phyloP scores from a whole-genome alignment of 2,113 vertebrate species.

The Malurus alboscapulatus region DNA sequence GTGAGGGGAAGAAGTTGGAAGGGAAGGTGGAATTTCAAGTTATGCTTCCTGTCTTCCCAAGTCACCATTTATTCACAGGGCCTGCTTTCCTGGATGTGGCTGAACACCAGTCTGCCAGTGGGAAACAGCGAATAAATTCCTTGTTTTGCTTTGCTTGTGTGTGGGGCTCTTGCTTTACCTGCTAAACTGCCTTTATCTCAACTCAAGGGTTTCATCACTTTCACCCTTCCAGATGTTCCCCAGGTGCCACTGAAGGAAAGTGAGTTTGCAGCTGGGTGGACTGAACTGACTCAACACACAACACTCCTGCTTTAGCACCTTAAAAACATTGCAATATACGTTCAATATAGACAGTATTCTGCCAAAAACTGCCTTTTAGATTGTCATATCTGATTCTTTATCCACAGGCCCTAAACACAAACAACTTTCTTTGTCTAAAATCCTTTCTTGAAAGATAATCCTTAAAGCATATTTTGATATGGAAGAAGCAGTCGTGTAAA shows the following conservation, averaged over 20 bases:
- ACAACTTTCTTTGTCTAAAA: neutral
- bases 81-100: neutral
- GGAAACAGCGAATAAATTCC: neutral
- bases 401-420: neutral
- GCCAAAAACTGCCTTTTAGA: neutral
- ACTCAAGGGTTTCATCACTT: neutral
- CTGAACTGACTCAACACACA: neutral
- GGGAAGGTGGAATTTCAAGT: neutral
- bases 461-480: neutral
- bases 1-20: neutral
- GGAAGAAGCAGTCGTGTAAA: neutral
- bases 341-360: neutral
- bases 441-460: neutral
- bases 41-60: rapidly evolving
- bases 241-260: rapidly evolving
- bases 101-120: neutral
- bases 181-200: neutral
- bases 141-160: neutral
- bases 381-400: neutral
- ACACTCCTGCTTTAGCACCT: neutral
- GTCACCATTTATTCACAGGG: rapidly evolving
- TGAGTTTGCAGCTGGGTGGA: rapidly evolving
- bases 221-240: neutral
- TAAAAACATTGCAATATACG: neutral
- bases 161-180: rapidly evolving